Conservation (phyloP, 2,888 invertebrate species). For the Limnephilus auricula region DNA sequence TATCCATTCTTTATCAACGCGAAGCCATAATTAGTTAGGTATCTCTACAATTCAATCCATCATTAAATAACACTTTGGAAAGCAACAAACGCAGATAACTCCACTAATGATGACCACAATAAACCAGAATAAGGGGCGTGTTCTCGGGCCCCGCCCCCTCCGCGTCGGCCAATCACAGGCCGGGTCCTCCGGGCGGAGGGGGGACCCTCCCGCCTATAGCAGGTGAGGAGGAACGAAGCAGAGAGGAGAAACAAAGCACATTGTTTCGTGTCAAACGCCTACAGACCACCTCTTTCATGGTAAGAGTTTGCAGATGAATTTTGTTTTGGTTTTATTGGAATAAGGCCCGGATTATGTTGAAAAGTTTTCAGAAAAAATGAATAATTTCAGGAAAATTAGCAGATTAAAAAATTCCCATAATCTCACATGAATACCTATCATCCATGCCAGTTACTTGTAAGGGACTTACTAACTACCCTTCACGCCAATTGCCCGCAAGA, state of each 20-base stretch:
- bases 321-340: background rate
- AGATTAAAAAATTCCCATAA: background rate
- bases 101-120: conserved; percentile 33
- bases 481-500: too few species aligned
- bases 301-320: background rate
- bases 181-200: conserved; percentile 24
- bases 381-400: background rate
- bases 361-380: background rate
- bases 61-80: background rate
- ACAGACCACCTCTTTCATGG: background rate
- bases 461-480: too few species aligned
- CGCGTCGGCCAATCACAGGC: conserved; percentile 47
- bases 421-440: background rate
- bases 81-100: background rate
- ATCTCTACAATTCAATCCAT: background rate
- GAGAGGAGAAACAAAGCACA: conserved; percentile 20
- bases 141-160: conserved; percentile 19
- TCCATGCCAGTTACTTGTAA: background rate
- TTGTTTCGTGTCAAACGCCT: conserved; percentile 2
- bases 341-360: background rate
- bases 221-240: conserved; percentile 15
- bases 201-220: conserved; percentile 51
- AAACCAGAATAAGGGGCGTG: conserved; percentile 48
- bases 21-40: background rate
- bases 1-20: too few species aligned